Conservation (phyloP, 2,888 invertebrate genomes). For the Plagodis dolabraria region DNA sequence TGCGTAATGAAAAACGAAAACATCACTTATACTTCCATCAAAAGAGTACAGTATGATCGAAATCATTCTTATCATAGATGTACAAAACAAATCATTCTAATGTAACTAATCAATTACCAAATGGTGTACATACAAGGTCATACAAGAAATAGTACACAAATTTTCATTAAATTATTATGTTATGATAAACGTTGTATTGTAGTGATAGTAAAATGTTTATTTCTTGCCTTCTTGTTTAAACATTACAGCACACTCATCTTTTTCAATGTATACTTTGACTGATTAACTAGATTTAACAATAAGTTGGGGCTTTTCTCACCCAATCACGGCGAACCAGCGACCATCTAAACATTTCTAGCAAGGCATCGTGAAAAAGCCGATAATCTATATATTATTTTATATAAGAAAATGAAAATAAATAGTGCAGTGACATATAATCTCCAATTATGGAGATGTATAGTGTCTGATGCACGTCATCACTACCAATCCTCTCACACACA, state of each 20-base stretch:
- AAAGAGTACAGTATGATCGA: too few species aligned
- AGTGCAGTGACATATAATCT: too few species aligned
- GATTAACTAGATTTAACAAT: conserved; percentile 14
- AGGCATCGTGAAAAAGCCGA: conserved; percentile 48
- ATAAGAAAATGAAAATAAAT: conserved; percentile 34
- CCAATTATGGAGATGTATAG: too few species aligned
- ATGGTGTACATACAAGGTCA: conserved; percentile 7
- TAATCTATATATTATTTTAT: conserved; percentile 25
- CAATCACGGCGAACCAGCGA: conserved; percentile 38
- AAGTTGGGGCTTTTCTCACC: conserved; percentile 42
- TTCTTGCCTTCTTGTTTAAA: background rate
- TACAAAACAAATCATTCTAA: background rate
- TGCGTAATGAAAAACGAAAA: too few species aligned
- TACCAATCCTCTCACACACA: too few species aligned
- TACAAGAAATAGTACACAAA: background rate
- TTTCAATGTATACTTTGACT: conserved; percentile 8
- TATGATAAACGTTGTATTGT: too few species aligned
- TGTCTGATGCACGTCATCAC: too few species aligned
- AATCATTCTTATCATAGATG: too few species aligned
- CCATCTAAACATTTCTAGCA: conserved; percentile 38
- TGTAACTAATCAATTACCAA: conserved; percentile 10
- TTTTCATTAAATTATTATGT: too few species aligned
- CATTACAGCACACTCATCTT: background rate
- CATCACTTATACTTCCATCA: background rate
- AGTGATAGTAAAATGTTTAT: background rate